Conservation (phyloP, 2,888 invertebrate genomes). For the Drosophila tripunctata region DNA sequence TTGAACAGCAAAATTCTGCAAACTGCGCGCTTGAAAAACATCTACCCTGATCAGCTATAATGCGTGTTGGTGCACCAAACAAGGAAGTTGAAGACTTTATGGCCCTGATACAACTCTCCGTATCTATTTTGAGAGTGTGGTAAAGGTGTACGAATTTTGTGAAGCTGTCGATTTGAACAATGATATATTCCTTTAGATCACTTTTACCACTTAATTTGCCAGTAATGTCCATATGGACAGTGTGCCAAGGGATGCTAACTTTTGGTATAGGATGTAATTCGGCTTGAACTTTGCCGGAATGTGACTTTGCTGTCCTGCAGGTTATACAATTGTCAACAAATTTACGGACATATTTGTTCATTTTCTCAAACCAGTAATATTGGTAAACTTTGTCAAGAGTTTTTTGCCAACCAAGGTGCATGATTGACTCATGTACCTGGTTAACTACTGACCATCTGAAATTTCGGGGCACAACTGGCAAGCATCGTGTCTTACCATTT, state of each 20-base stretch:
- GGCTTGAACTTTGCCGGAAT: neutral
- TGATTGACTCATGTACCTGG: constrained; percentile 9
- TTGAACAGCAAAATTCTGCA: too few species aligned
- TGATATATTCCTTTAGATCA: neutral
- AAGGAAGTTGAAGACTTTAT: neutral
- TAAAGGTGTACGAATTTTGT: neutral
- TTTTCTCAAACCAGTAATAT: constrained; percentile 17
- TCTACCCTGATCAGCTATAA: too few species aligned
- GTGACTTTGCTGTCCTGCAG: neutral
- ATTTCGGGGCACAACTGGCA: constrained; percentile 8
- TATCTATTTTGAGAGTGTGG: too few species aligned
- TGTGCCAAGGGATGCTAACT: neutral
- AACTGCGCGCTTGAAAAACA: too few species aligned
- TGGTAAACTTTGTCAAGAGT: neutral
- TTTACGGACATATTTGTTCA: constrained; percentile 8
- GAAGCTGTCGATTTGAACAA: neutral
- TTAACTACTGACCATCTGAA: constrained; percentile 9
- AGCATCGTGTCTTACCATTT: neutral
- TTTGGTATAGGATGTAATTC: neutral
- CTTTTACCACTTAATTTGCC: too few species aligned
- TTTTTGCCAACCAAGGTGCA: constrained; percentile 7
- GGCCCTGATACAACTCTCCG: too few species aligned
- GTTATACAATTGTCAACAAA: neutral
- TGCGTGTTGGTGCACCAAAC: neutral
- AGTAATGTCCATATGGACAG: neutral